Conservation (phyloP, 1,140 invertebrate genomes). For the Coboldia fuscipes region DNA sequence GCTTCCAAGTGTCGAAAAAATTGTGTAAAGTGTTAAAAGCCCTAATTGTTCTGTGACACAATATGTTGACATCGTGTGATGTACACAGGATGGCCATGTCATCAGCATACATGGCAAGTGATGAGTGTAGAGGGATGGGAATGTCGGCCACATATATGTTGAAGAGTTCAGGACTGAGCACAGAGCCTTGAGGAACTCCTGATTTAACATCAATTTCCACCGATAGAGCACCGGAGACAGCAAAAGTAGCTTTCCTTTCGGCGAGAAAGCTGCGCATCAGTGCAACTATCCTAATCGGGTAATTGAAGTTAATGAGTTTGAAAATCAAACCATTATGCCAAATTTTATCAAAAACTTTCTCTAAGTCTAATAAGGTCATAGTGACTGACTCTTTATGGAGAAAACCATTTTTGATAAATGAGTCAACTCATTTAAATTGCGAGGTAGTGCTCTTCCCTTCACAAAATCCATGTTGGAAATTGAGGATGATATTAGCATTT, state of each 20-base stretch:
- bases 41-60: background rate
- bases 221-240: conserved; percentile 4
- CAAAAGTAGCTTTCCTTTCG: conserved; percentile 7
- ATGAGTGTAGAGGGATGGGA: conserved; percentile 4
- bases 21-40: background rate
- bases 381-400: conserved; percentile 10
- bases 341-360: conserved; percentile 15
- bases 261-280: conserved; percentile 5
- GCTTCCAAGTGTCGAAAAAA: background rate
- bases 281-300: conserved; percentile 8
- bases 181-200: conserved; percentile 14
- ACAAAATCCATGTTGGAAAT: conserved; percentile 21
- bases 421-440: conserved; percentile 13
- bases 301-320: conserved; percentile 8
- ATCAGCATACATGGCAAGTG: conserved; percentile 10
- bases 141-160: conserved; percentile 11
- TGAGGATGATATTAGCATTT: conserved; percentile 8
- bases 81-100: conserved; percentile 7
- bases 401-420: conserved; percentile 10
- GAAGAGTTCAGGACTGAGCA: conserved; percentile 11
- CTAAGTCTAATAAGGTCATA: conserved; percentile 12
- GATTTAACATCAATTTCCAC: conserved; percentile 5
- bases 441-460: conserved; percentile 12
- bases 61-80: conserved; percentile 1
- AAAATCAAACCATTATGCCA: conserved; percentile 13